Percentiles rank a stretch among this genome's conserved stretches.
Conservation (phyloP, 2,888 invertebrate genomes). For the Macrostomum cliftonense region DNA sequence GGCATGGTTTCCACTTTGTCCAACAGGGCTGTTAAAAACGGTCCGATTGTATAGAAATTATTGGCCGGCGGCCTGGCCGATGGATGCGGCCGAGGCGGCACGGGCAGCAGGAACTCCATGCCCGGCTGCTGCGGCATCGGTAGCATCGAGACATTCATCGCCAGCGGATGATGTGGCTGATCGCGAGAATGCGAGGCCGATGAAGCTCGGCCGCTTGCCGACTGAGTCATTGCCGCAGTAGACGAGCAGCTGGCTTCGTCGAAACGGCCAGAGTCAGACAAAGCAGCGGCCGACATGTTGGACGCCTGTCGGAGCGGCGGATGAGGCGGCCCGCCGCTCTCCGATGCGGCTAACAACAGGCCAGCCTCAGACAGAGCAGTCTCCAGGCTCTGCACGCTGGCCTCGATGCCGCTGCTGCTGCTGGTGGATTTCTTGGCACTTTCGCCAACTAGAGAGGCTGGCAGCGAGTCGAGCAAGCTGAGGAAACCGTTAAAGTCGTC, state of each 20-base stretch:
- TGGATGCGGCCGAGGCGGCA: neutral
- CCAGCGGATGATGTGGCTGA: neutral
- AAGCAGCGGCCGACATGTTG: no score
- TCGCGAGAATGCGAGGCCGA: no score
- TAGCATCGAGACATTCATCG: neutral
- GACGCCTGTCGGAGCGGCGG: slow-evolving; percentile 33
- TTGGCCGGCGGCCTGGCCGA: neutral
- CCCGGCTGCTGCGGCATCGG: neutral
- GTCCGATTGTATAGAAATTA: slow-evolving; percentile 40
- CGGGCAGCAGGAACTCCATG: neutral
- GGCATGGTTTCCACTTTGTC: slow-evolving; percentile 63
- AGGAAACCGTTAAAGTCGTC: no score
- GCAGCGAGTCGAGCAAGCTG: no score
- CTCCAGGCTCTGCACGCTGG: slow-evolving; percentile 44
- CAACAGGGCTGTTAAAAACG: slow-evolving; percentile 58
- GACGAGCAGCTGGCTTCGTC: slow-evolving; percentile 7
- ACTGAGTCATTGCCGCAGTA: neutral
- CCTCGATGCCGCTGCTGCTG: no score
- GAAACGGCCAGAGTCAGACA: no score
- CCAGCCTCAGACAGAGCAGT: slow-evolving; percentile 54
- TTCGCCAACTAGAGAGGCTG: no score
- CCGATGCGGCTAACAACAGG: slow-evolving; percentile 32
- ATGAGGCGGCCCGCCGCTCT: slow-evolving; percentile 12
- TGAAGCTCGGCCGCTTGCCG: neutral
- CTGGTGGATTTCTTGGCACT: no score